Evolutionary conservation across 1,140 invertebrate species (phyloP).

Genomic region (Sarcophaga peregrina): DNA sequence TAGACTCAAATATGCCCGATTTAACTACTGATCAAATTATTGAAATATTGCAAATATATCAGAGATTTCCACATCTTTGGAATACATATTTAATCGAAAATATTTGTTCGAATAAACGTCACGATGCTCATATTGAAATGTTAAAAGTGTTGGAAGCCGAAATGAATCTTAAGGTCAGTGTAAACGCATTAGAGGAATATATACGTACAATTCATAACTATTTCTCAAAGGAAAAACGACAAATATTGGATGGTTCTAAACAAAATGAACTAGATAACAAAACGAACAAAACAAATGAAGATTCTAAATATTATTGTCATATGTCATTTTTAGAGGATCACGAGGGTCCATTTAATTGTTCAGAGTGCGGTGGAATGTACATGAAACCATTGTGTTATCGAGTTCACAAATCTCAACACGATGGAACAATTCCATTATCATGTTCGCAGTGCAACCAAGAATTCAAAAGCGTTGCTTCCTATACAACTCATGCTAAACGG

Average conservation of each 20-base stretch:
- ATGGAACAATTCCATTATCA: slow-evolving; percentile 30
- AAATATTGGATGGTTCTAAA: not conserved
- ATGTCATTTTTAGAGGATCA: slow-evolving; percentile 35
- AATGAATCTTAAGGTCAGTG: not conserved
- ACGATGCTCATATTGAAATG: slow-evolving; percentile 19
- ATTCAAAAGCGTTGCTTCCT: not conserved
- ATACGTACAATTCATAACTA: slow-evolving; percentile 2
- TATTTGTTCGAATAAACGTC: slow-evolving; percentile 35
- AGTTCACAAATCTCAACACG: slow-evolving; percentile 23
- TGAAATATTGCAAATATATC: slow-evolving; percentile 2
- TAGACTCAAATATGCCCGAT: not conserved
- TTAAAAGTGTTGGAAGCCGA: not conserved
- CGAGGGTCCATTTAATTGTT: slow-evolving; percentile 32
- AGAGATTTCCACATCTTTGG: slow-evolving; percentile 31
- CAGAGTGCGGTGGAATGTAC: not conserved
- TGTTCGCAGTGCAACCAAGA: slow-evolving; percentile 3
- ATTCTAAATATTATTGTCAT: slow-evolving; percentile 14
- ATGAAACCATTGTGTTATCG: not conserved
- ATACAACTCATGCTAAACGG: slow-evolving; percentile 52
- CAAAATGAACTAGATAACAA: not conserved
- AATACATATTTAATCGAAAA: slow-evolving; percentile 28
- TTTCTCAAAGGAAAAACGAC: slow-evolving; percentile 29
- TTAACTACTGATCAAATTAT: slow-evolving; percentile 14
- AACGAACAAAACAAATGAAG: not conserved
- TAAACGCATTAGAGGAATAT: not conserved